Conservation (phyloP, 2,797 vertebrate genomes). For the Apogon hyalosoma region DNA sequence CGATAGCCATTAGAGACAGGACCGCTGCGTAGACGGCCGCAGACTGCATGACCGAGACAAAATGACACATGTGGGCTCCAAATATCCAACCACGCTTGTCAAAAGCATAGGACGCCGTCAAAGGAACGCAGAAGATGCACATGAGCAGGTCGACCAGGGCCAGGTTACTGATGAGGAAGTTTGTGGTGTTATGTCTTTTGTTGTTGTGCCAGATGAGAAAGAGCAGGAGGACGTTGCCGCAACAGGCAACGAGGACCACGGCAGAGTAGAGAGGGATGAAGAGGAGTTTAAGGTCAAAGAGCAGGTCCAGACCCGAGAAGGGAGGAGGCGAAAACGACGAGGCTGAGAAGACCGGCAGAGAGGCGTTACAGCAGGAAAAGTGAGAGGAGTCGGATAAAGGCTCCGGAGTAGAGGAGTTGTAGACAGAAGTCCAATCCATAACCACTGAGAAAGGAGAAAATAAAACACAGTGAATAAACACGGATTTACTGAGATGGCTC, state of each 20-base stretch:
- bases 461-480: conserved; percentile 12
- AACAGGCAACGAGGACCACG: conserved; percentile 85
- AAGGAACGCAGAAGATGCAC: conserved; percentile 89
- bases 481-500: neutral
- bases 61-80: conserved; percentile 87
- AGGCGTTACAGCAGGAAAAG: conserved; percentile 58
- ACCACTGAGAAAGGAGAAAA: neutral
- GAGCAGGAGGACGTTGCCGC: conserved; percentile 89
- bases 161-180: conserved; percentile 91
- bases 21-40: conserved; percentile 88
- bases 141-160: conserved; percentile 88
- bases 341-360: conserved; percentile 41
- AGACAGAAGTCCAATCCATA: conserved; percentile 69
- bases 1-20: conserved; percentile 90
- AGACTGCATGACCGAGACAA: conserved; percentile 88
- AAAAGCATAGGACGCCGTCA: conserved; percentile 89
- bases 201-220: conserved; percentile 88
- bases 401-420: conserved; percentile 50
- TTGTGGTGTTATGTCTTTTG: conserved; percentile 90
- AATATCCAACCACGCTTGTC: conserved; percentile 89
- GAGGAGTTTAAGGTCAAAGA: conserved; percentile 86
- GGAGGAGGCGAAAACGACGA: conserved; percentile 41
- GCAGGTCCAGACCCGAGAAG: conserved; percentile 88
- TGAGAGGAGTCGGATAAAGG: conserved; percentile 24
- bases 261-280: conserved; percentile 88